Conservation (phyloP, 2,797 vertebrate species). For the Nyctibius grandis region DNA sequence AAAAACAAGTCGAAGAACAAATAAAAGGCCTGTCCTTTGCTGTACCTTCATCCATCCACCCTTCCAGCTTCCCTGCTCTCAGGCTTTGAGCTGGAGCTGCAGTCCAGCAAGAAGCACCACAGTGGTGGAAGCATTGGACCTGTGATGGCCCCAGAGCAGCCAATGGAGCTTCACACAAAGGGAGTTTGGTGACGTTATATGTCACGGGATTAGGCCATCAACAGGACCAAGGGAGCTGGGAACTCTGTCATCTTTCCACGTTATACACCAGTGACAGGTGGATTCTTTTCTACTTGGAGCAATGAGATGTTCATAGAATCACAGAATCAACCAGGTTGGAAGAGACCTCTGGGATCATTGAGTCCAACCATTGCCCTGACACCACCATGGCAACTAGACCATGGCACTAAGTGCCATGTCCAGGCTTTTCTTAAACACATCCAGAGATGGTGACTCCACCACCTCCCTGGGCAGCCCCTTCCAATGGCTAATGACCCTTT, state of each 20-base stretch:
- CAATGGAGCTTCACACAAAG: neutral
- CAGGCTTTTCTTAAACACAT: no score
- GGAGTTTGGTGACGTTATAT: fast-evolving
- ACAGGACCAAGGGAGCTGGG: neutral
- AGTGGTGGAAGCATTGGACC: fast-evolving
- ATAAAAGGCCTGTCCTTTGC: neutral
- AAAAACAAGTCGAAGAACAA: neutral
- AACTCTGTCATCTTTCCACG: fast-evolving
- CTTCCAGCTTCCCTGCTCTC: neutral
- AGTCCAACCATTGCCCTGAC: no score
- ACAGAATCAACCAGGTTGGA: no score
- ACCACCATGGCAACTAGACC: no score
- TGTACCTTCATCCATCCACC: neutral
- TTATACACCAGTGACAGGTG: fast-evolving
- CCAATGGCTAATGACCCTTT: no score
- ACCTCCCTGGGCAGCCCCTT: no score
- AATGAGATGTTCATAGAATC: no score
- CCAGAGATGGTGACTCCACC: no score
- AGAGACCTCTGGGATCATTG: no score
- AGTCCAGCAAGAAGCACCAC: neutral
- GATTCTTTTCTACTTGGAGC: neutral
- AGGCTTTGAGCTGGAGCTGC: neutral
- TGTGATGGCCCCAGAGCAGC: neutral
- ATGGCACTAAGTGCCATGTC: no score
- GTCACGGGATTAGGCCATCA: fast-evolving